Conservation (phyloP, 2,888 invertebrate genomes). For the Cosmopolites sordidus region DNA sequence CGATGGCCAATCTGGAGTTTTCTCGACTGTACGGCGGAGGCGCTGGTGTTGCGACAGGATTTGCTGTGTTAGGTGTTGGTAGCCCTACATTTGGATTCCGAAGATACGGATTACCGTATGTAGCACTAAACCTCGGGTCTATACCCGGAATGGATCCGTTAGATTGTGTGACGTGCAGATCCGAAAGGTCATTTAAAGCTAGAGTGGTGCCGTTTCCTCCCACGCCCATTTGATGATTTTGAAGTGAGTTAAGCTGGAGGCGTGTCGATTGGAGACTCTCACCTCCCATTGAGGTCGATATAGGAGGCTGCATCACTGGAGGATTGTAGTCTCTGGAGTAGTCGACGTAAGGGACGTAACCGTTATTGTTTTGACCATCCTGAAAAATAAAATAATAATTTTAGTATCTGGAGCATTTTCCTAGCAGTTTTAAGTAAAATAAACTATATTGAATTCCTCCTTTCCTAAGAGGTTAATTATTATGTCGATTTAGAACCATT, state of each 20-base stretch:
- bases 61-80: constrained; percentile 62
- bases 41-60: constrained; percentile 75
- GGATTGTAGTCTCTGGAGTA: constrained; percentile 87
- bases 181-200: constrained; percentile 44
- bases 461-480: no score
- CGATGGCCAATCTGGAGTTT: constrained; percentile 38
- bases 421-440: no score
- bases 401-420: no score
- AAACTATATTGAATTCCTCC: no score
- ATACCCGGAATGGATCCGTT: constrained; percentile 51
- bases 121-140: constrained; percentile 83
- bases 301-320: constrained; percentile 60
- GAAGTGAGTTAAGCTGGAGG: constrained; percentile 47
- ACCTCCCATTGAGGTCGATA: constrained; percentile 51
- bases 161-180: constrained; percentile 42
- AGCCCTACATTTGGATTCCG: constrained; percentile 57
- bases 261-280: constrained; percentile 48
- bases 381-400: constrained; percentile 40
- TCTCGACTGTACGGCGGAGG: constrained; percentile 66
- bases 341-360: constrained; percentile 84
- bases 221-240: constrained; percentile 38
- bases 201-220: constrained; percentile 40
- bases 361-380: constrained; percentile 80
- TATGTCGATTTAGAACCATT: no score
- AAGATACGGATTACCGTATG: constrained; percentile 81